phyloP scores from a whole-genome alignment of 2,113 vertebrate genomes.

The Reinhardtius hippoglossoides region DNA sequence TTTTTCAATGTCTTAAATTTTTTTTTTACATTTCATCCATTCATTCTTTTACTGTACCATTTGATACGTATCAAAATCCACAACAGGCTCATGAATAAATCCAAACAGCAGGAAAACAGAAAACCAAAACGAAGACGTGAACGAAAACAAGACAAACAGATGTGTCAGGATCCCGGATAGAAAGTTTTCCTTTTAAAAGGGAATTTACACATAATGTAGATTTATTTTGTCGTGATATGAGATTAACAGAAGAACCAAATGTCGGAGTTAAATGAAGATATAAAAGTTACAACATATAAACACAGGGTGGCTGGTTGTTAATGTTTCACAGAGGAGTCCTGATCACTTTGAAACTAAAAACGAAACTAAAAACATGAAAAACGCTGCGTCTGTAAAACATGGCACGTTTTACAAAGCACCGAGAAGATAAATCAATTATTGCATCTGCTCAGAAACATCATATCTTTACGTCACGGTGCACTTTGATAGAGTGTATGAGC shows the following conservation, averaged over 20 bases:
- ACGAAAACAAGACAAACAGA: no score
- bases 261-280: no score
- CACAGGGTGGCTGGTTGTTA: no score
- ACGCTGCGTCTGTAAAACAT: not conserved
- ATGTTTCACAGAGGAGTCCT: not conserved
- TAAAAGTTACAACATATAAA: no score
- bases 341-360: not conserved
- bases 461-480: slow-evolving; percentile 24
- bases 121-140: not conserved
- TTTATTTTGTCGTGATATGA: no score
- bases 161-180: no score
- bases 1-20: not conserved
- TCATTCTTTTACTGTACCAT: not conserved
- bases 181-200: no score
- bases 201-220: no score
- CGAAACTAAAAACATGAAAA: slow-evolving; percentile 4
- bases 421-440: no score
- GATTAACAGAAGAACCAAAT: no score
- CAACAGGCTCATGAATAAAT: not conserved
- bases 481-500: not conserved
- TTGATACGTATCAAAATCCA: not conserved
- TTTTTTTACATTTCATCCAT: no score
- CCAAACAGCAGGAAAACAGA: not conserved
- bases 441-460: no score
- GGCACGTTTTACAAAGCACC: slow-evolving; percentile 6